Evolutionary conservation across 2,797 vertebrate genomes (phyloP), one percentile per base, ranked within the genome.

Genomic region (Zenarchopterus dispar): DNA sequence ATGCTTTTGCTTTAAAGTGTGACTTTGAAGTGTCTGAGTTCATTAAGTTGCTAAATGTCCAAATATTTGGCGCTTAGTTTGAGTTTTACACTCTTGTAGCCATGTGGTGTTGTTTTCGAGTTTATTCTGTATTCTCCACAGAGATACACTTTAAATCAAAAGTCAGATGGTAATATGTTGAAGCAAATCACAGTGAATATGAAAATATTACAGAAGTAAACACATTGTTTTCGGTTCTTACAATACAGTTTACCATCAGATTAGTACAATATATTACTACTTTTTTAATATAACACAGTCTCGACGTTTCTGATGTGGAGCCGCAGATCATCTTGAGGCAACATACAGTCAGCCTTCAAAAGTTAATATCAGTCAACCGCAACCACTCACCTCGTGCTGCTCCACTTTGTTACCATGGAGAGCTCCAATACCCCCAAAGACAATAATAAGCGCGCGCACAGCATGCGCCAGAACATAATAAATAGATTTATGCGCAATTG

Each of bases 401-500:
- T 84, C 76, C 81, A 88, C 81, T 85, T 80, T 74, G 85, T 87
- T 86, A 84, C 89, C 87, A 86, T 86, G 85, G 87, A 89, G 85
- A 90, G 80, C 81, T 73, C 73, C 76, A 78, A 70, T 67, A 81
- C 84, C 88, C 88, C 86, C 74, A 80, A 88, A 88, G 86, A 87
- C 87, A 90, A 86, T 80, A 85, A 82, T 80, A 82, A 78, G 83
- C 79, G 85, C 77, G 80, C 81, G 86, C 85, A 87, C 89, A 85
- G 91, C 89, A 88, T 89, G 88, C 88, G 58, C 86, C 80, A 79
- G 80, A 84, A 89, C 83, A 88, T 84, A 82, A 90, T 89, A 91
- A 89, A 91, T 87, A 89, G 86, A 91, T 91, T 91, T 91, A 91
- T 91, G 89, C 87, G 84, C 88, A 88, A 91, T 90, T 90, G 90